These are phyloP conservation scores for Genyomyrus donnyi DNA, from an alignment of 2,113 vertebrate genomes.

Conservation along the genomic window DNA sequence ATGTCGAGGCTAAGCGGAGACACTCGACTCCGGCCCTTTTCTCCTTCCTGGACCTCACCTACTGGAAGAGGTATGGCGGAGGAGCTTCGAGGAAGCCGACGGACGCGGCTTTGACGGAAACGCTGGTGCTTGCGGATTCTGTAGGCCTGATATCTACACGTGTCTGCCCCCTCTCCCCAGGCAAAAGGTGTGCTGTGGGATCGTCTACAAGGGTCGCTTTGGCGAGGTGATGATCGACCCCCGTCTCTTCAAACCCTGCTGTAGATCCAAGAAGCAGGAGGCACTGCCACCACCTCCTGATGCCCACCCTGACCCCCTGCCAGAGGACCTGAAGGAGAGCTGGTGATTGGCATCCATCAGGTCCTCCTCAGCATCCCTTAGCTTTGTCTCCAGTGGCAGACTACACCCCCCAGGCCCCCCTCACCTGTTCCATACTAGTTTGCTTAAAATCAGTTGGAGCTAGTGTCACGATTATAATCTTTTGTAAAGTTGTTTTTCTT, in stretches of 20 bases:
- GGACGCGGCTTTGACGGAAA: no score
- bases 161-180: conserved; percentile 34
- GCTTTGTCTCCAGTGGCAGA: conserved; percentile 76
- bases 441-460: conserved; percentile 40
- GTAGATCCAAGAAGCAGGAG: conserved; percentile 60
- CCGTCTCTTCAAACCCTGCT: conserved; percentile 71
- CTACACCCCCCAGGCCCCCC: conserved; percentile 28
- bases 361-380: conserved; percentile 26
- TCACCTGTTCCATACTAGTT: conserved; percentile 37
- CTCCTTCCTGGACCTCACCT: conserved; percentile 67
- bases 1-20: conserved; percentile 64
- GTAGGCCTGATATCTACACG: background rate
- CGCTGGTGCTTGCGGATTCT: background rate
- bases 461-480: conserved; percentile 33
- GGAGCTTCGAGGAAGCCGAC: background rate
- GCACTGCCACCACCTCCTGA: conserved; percentile 46
- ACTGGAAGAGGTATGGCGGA: conserved; percentile 64
- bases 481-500: conserved; percentile 45
- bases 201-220: conserved; percentile 69
- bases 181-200: conserved; percentile 72
- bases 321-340: conserved; percentile 56
- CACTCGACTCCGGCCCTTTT: conserved; percentile 56
- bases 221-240: conserved; percentile 75
- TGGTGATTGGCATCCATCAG: conserved; percentile 50
- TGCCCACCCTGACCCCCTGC: conserved; percentile 45